Percentiles rank a stretch among this genome's conserved stretches.
phyloP scores from a whole-genome alignment of 2,113 vertebrate species.

The Callocephalon fimbriatum region DNA sequence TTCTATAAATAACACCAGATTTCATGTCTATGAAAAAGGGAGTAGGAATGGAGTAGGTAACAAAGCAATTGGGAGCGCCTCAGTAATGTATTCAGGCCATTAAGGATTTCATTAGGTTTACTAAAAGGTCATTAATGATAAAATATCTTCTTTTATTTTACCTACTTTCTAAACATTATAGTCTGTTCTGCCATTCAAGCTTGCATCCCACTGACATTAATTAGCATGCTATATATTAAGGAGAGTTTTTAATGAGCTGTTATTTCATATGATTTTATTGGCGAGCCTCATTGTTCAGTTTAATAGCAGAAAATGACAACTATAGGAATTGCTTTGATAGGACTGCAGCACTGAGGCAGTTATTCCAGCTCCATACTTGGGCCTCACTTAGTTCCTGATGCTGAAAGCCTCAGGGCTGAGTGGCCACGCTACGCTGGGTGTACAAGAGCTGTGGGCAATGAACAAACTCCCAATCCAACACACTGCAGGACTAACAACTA shows the following conservation, averaged over 20 bases:
- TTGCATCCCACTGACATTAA: conserved; percentile 82
- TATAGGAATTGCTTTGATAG: conserved; percentile 73
- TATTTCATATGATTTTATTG: conserved; percentile 81
- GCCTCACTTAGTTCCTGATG: neutral
- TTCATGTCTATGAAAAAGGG: conserved; percentile 40
- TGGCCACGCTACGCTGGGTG: neutral
- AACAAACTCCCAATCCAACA: neutral
- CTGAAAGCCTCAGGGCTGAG: neutral
- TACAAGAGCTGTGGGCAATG: neutral
- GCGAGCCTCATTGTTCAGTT: conserved; percentile 77
- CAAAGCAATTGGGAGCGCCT: conserved; percentile 72
- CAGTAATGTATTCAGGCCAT: conserved; percentile 75
- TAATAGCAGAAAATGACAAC: conserved; percentile 81
- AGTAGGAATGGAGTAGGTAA: conserved; percentile 60
- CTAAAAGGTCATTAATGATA: conserved; percentile 80
- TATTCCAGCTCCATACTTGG: conserved; percentile 31
- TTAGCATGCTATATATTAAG: conserved; percentile 83
- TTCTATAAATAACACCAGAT: conserved; percentile 38
- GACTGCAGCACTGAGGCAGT: conserved; percentile 52
- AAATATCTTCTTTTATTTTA: conserved; percentile 80
- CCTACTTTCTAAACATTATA: conserved; percentile 79
- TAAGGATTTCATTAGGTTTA: conserved; percentile 82
- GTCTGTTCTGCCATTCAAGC: conserved; percentile 77
- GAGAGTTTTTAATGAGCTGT: conserved; percentile 81
- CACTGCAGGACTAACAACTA: neutral